Evolutionary conservation across 2,888 invertebrate species (phyloP).

Genomic region (Hylaea fasciaria): DNA sequence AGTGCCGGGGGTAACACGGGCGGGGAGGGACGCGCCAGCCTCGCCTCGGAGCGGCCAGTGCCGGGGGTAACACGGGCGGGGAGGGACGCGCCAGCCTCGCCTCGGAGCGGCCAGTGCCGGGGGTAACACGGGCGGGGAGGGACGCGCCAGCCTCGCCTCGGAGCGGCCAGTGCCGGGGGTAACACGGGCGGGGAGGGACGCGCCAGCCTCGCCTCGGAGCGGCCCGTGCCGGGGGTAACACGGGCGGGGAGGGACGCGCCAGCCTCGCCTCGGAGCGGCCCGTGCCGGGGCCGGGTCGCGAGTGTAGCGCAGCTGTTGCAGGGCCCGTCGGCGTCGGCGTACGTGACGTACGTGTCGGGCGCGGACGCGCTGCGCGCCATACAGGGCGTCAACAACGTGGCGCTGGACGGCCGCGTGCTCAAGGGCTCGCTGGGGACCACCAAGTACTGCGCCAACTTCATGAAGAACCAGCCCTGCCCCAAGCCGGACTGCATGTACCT

Average conservation of each 20-base stretch:
- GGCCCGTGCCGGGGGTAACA: background rate
- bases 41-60: too few species aligned
- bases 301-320: constrained; percentile 50
- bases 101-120: too few species aligned
- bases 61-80: too few species aligned
- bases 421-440: constrained; percentile 99
- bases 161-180: too few species aligned
- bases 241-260: too few species aligned
- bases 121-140: too few species aligned
- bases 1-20: too few species aligned
- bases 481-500: constrained; percentile 99
- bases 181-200: too few species aligned
- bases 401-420: constrained; percentile 97
- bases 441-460: constrained; percentile 99
- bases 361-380: constrained; percentile 99
- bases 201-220: background rate
- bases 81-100: too few species aligned
- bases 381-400: constrained; percentile 98
- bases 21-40: too few species aligned
- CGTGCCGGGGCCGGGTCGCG: constrained; percentile 1
- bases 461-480: constrained; percentile 98
- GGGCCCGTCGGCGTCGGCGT: constrained; percentile 96
- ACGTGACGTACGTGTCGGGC: constrained; percentile 96
- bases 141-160: too few species aligned
- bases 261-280: background rate